Base-by-base conservation (phyloP, 2,888 invertebrate genomes). In the Clitarchus hookeri region DNA sequence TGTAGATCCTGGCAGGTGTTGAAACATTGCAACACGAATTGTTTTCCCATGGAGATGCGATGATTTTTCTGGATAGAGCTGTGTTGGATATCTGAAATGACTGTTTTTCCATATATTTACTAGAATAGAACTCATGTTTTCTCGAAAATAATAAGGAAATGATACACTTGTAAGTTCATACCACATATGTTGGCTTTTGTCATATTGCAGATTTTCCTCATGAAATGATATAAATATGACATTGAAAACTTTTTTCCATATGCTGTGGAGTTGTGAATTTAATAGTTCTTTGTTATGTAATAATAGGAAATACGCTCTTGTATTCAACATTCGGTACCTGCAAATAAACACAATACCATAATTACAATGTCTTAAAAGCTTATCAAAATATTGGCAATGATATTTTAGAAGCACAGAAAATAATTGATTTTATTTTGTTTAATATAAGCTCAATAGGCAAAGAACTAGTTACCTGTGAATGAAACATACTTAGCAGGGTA, bases 231-330 rank as follows among this genome's bases (percentile, higher is more conserved):
- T 88, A 87, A 83, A 87, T 89, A 12, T 25, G 25, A 77, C 83
- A 78, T 23, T 16, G 16, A 84, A 11, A 84, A 97, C 94, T 87
- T 95, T 93, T 87, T 95, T 95, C 97, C 97, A 97, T 23, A 97
- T 90, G 89, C 95, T 95, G 89, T 95, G 93, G 87, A 95, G 91
- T 9, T 95, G 93, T 88, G 93, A 92, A 85, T 93, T 92, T 89
- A 96, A 95, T 1, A 97, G 91, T 9, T 95, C 92, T 87, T 93
- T 91, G 90, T 97, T 96, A 90, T 96, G 93, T 0, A 96, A 91
- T 86, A 97, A 91, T 77, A 97, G 91, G 89, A 94, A 97, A 88
- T 94, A 95, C 0, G 95, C 94, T 89, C 95, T 93, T 0, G 96
- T 95, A 90, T 96, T 94, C 82, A 97, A 90, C 27, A 96, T 91